These are phyloP conservation scores for Theretra japonica DNA, from an alignment of 2,888 invertebrate genomes.

Conservation along the genomic window DNA sequence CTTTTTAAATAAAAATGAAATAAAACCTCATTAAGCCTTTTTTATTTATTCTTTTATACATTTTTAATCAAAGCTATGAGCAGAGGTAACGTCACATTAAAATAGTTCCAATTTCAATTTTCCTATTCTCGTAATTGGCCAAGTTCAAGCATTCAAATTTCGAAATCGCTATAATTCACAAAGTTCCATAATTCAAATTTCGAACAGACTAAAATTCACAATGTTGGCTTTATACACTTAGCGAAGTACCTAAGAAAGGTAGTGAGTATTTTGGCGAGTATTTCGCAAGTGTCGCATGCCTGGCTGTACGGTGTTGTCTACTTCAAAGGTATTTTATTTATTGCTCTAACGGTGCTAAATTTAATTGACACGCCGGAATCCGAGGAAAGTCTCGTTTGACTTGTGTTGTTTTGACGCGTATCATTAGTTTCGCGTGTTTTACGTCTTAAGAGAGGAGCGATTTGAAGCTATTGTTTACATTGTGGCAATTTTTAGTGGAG, in stretches of 20 bases:
- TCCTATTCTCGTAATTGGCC: too few relatives aligned
- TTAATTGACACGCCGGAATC: constrained; percentile 47
- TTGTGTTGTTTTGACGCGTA: constrained; percentile 41
- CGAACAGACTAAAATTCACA: not conserved
- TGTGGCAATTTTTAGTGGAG: too few relatives aligned
- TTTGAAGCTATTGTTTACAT: not conserved
- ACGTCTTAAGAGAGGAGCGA: constrained; percentile 35
- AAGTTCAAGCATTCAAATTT: too few relatives aligned
- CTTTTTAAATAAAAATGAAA: too few relatives aligned
- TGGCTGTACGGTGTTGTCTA: not conserved
- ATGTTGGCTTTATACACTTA: not conserved
- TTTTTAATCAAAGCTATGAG: too few relatives aligned
- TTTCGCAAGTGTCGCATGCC: constrained; percentile 4
- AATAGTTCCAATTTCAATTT: too few relatives aligned
- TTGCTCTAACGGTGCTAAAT: constrained; percentile 43
- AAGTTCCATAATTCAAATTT: too few relatives aligned
- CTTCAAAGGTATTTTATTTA: constrained; percentile 40
- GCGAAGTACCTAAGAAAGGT: not conserved
- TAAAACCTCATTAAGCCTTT: too few relatives aligned
- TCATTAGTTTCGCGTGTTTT: constrained; percentile 30
- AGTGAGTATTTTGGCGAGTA: not conserved
- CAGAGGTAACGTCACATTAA: too few relatives aligned
- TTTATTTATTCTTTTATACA: too few relatives aligned
- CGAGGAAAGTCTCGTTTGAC: constrained; percentile 43
- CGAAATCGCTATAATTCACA: too few relatives aligned